These are phyloP conservation scores for Pongo pygmaeus DNA, from an alignment of 2,113 vertebrate species.

Conservation along the genomic window DNA sequence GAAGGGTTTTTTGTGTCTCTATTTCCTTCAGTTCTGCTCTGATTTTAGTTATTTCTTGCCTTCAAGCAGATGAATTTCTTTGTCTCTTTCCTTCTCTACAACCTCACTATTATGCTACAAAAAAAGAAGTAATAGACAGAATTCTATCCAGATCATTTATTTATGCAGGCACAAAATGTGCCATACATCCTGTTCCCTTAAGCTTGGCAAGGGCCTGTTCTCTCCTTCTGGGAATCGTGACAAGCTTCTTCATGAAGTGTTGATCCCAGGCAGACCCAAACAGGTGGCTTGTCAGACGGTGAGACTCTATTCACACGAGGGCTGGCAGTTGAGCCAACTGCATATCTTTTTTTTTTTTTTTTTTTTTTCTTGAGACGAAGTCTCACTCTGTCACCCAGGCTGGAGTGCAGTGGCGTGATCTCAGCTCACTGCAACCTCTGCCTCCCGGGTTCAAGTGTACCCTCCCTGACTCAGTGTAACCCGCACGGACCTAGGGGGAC, in stretches of 20 bases:
- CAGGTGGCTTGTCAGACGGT: background rate
- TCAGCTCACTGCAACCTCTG: no score
- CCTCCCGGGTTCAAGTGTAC: no score
- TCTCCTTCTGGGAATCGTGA: background rate
- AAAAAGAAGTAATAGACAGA: background rate
- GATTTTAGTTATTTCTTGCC: no score
- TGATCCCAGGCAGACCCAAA: background rate
- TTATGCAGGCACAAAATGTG: background rate
- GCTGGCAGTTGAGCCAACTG: background rate
- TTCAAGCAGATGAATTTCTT: background rate
- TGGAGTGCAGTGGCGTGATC: no score
- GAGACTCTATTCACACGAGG: background rate
- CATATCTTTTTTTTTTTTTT: no score
- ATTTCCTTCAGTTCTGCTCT: no score
- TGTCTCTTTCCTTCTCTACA: background rate
- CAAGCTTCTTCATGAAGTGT: background rate
- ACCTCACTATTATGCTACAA: background rate
- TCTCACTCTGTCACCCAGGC: no score
- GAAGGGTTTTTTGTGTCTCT: no score
- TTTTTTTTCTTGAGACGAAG: no score
- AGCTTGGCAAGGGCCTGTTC: background rate
- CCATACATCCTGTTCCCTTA: background rate
- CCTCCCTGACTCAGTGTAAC: no score
- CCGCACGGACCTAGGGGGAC: no score
- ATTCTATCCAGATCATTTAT: background rate